Base-by-base conservation (phyloP, 2,888 invertebrate genomes). In the Tachina grossa region DNA sequence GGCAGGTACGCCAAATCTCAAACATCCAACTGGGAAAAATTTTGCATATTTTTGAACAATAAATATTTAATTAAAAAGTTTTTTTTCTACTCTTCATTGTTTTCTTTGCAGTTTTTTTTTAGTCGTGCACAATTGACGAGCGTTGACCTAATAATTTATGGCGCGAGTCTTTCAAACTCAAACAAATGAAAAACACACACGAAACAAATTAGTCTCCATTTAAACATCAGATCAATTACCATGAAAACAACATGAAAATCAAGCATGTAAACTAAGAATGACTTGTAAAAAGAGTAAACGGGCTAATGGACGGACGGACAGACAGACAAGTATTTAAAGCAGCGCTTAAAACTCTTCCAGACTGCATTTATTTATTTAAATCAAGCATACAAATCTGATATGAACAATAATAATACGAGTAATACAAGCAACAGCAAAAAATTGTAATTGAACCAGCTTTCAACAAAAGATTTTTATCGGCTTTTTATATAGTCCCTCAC, bases 101-200 rank as follows among this genome's bases (percentile, higher is more conserved):
- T 11, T 51, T 39, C 16, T 49, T 61, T 66, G 45, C 49, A 45
- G 47, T 72, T 53, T 19, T 31, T 22, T 22, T 31, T 41, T 74
- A 51, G 53, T 71, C 63, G 76, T 71, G 51, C 19, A 69, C 51
- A 61, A 78, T 85, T 76, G 80, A 81, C 82, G 83, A 85, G 55
- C 85, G 79, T 83, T 85, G 85, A 83, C 83, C 85, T 16, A 85
- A 85, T 85, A 83, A 85, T 83, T 85, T 82, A 74, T 79, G 76
- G 75, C 75, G 79, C 79, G 39, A 66, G 79, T 76, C 63, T 66
- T 57, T 53, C 45, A 47, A 49, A 65, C 2, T 14, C 16, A 41
- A 49, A 55, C 47, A 43, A 45, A 57, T 47, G 22, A 14, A 51
- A 59, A 39, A 57, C 47, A 22, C 16, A 72, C 59, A 57, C 51